These are phyloP conservation scores for Allobates femoralis DNA, from an alignment of 2,797 vertebrate species.

Conservation along the genomic window DNA sequence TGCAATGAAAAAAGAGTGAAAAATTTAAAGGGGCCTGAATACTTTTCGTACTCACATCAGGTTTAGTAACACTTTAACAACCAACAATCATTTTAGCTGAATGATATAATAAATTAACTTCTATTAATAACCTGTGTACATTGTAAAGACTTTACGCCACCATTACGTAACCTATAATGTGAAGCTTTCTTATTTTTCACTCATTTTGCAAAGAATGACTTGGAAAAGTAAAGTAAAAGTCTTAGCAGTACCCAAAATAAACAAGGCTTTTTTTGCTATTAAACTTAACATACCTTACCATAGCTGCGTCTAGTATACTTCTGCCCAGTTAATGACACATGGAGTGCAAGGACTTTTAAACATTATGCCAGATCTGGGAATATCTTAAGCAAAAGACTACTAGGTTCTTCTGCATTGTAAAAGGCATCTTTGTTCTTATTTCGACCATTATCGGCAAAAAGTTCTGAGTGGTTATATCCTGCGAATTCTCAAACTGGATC, in stretches of 20 bases:
- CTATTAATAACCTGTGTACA: neutral
- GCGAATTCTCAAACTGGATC: too few relatives aligned
- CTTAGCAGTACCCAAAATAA: slow-evolving; percentile 12
- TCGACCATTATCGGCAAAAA: neutral
- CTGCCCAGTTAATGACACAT: slow-evolving; percentile 38
- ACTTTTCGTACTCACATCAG: too few relatives aligned
- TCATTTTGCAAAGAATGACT: neutral
- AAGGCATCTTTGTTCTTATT: neutral
- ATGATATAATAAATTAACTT: too few relatives aligned
- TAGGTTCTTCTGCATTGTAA: neutral
- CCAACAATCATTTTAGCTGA: too few relatives aligned
- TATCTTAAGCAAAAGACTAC: slow-evolving; percentile 6
- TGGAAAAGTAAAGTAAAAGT: neutral
- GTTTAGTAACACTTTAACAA: too few relatives aligned
- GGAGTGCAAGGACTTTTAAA: slow-evolving; percentile 33
- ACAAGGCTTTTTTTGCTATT: slow-evolving; percentile 32
- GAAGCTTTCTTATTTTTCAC: neutral
- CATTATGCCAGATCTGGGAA: slow-evolving; percentile 38
- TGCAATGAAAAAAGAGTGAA: too few relatives aligned
- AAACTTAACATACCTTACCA: slow-evolving; percentile 23
- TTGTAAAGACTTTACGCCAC: neutral
- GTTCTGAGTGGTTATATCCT: neutral
- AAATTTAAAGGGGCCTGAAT: too few relatives aligned
- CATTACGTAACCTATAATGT: slow-evolving; percentile 1
- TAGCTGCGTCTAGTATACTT: slow-evolving; percentile 26